Evolutionary conservation across 2,113 vertebrate species (phyloP), one percentile per base, ranked within the genome.

Genomic region (Psilopsiagon aurifrons): DNA sequence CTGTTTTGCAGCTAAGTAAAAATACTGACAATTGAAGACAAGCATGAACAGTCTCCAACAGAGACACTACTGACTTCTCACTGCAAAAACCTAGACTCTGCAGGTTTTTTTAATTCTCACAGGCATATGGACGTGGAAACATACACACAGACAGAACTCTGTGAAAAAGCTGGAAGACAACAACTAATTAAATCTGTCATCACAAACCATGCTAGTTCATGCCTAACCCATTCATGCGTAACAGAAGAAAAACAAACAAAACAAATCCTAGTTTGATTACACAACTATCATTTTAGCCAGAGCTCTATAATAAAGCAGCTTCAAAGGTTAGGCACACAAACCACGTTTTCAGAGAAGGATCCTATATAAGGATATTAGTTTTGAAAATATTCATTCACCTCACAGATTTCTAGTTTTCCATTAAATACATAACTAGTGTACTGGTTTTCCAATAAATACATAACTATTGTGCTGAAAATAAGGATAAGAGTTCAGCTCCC

Each of bases 201-300:
- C 64, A 8, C 35, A 93, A 89, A 37, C 51, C 13, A 74, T 75
- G 19, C 60, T 92, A 75, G 57, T 71, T 92, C 80, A 27, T 94
- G 95, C 88, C 88, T 87, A 89, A 96, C 55, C 62, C 64, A 90
- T 95, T 94, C 62, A 83, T 75, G 67, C 86, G 44, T 88, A 94
- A 94, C 17, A 52, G 73, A 59, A 89, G 25, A 57, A 92, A 94
- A 91, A 79, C 64, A 90, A 92, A 83, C 43, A 69, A 95, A 60
- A 29, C n/a, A 70, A 84, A 86, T 70, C 70, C 70, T 71, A 54
- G 47, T n/a, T 85, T 89, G 77, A 71, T 95, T 94, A 85, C 66
- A 71, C 85, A 97, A 94, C 27, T 25, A 77, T 37, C 0, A 0
- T 76, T 80, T 86, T 81, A 87, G 39, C 16, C 59, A 94, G 74